Evolutionary conservation across 2,113 vertebrate species (phyloP).

Genomic region (Polypterus senegalus): DNA sequence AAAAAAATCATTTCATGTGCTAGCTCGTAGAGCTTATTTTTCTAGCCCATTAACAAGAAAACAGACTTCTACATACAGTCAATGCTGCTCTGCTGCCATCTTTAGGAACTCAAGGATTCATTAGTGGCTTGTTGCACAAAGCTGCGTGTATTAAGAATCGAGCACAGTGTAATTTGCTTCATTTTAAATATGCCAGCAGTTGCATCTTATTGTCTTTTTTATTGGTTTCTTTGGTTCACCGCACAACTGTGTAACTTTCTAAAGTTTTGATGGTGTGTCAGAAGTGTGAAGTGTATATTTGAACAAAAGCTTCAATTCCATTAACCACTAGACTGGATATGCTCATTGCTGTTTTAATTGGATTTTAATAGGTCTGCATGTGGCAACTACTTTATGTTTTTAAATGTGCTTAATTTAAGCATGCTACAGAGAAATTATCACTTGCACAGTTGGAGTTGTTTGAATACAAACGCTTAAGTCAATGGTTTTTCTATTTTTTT

Average conservation of each 20-base stretch:
- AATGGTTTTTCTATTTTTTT: too few relatives aligned
- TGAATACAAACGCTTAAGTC: too few relatives aligned
- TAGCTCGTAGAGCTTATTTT: too few relatives aligned
- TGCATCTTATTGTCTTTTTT: conserved; percentile 34
- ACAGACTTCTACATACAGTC: too few relatives aligned
- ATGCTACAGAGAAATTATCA: too few relatives aligned
- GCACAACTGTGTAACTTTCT: conserved; percentile 21
- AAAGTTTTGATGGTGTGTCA: conserved; percentile 26
- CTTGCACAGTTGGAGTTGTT: too few relatives aligned
- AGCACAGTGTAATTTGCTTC: conserved; percentile 14
- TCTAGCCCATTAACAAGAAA: too few relatives aligned
- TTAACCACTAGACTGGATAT: conserved; percentile 30
- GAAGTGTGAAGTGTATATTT: conserved; percentile 17
- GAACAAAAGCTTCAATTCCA: conserved; percentile 30
- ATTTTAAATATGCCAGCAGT: too few relatives aligned
- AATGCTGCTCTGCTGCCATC: conserved; percentile 40
- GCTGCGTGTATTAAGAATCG: conserved; percentile 16
- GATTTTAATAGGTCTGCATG: background rate
- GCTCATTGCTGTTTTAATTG: conserved; percentile 9
- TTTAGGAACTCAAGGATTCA: conserved; percentile 16
- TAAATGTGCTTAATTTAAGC: too few relatives aligned
- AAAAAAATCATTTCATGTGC: too few relatives aligned
- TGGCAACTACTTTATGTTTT: too few relatives aligned
- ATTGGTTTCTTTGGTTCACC: conserved; percentile 35
- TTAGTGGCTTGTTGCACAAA: conserved; percentile 17